Conservation (phyloP, 2,113 vertebrate species). For the Chlorocebus sabaeus region DNA sequence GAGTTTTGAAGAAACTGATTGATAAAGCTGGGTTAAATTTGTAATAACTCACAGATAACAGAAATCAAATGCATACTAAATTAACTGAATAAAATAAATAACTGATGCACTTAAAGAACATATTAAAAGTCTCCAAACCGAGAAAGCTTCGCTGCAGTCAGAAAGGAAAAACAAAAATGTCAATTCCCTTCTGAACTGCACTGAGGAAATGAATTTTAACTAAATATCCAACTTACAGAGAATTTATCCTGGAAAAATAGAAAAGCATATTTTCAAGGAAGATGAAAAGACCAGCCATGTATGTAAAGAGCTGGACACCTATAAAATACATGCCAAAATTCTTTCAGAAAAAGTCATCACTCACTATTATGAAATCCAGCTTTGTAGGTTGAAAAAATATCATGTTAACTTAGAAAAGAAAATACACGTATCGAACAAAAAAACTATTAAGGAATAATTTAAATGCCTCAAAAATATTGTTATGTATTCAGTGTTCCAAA, state of each 20-base stretch:
- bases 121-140: not conserved
- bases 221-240: conserved; percentile 28
- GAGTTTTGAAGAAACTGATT: not conserved
- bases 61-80: not conserved
- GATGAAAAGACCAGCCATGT: not conserved
- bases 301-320: not conserved
- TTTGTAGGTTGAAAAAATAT: conserved; percentile 29
- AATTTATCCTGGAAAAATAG: conserved; percentile 12
- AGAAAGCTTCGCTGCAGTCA: not conserved
- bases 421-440: not conserved
- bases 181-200: not conserved
- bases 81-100: not conserved
- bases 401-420: not conserved
- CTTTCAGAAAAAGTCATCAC: not conserved
- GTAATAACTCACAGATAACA: conserved; percentile 1
- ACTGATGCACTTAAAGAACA: not conserved
- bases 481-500: not conserved
- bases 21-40: not conserved
- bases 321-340: not conserved
- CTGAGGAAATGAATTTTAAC: conserved; percentile 35
- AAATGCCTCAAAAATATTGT: not conserved
- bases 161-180: not conserved
- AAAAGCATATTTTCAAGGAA: conserved; percentile 20
- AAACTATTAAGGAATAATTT: not conserved
- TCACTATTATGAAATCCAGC: not conserved